Base-by-base conservation (phyloP, 2,888 invertebrate genomes). In the Abrostola triplasia region DNA sequence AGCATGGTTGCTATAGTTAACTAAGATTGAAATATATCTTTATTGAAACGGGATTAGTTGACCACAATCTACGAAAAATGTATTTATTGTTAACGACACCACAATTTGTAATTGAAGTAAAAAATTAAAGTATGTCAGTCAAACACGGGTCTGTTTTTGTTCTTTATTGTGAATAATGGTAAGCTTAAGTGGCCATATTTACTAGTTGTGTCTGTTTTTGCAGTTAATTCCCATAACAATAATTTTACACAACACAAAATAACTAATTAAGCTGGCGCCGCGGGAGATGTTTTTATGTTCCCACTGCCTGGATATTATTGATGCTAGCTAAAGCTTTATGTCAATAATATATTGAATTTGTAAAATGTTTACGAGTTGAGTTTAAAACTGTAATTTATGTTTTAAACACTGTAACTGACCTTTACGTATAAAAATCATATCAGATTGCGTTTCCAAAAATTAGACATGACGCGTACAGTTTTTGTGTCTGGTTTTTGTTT, bases 261-360 rank as follows among this genome's bases (percentile, higher is more conserved):
- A 64, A 56, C 66, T 69, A 73, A 77, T 76, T 69, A 67, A 77
- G 60, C 40, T 35, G 42, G 53, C 72, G 50, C 76, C 42, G 64
- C 79, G 55, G 72, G 70, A 57, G 77, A 58, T 67, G 66, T 70
- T 70, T 76, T 71, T 75, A 75, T 69, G 69, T 69, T 59, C 49
- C 62, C 55, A 55, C 51, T 64, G 59, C 36, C 50, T 59, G 50
- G 73, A 64, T 59, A 57, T 67, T 59, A 73, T 71, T 68, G 71
- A 79, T 66, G 52, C 67, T 69, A 53, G 65, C 58, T 61, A 67
- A 62, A 70, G 63, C 58, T 70, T 69, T 68, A 69, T 66, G 64
- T 65, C 61, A 57, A 71, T 77, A 71, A 75, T 63, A 67, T 68
- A 50, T 66, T 69, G 58, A 58, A 57, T 67, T 67, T 48, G 24